These are phyloP conservation scores for Drosophila vallismaia DNA, from an alignment of 2,888 invertebrate species.

Conservation along the genomic window DNA sequence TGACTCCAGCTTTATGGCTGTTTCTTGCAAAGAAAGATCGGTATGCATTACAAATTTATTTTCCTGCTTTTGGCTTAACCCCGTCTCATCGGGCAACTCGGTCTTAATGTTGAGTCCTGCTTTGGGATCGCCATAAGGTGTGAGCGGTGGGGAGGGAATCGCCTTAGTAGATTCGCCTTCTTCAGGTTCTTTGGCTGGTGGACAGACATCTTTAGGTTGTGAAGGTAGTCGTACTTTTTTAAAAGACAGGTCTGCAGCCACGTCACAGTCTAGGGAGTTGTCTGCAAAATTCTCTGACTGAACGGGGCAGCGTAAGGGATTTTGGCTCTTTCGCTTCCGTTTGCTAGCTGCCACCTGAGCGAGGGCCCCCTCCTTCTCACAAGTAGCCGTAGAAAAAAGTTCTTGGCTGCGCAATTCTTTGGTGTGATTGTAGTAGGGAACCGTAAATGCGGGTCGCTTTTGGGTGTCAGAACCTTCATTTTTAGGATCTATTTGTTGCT, in stretches of 20 bases:
- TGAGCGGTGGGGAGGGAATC: slow-evolving; percentile 82
- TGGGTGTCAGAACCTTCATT: slow-evolving; percentile 58
- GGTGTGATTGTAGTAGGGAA: slow-evolving; percentile 87
- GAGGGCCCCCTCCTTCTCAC: slow-evolving; percentile 57
- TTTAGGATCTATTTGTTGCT: slow-evolving; percentile 80
- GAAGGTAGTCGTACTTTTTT: slow-evolving; percentile 64
- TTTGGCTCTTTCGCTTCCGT: slow-evolving; percentile 94
- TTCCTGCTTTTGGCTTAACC: neutral
- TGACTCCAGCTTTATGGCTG: slow-evolving; percentile 67
- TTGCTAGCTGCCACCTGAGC: slow-evolving; percentile 86
- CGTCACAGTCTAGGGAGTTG: slow-evolving; percentile 81
- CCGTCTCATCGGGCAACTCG: slow-evolving; percentile 44
- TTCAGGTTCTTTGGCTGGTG: slow-evolving; percentile 60
- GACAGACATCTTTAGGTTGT: slow-evolving; percentile 5
- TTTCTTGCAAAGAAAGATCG: slow-evolving; percentile 35
- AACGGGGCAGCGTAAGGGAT: slow-evolving; percentile 91
- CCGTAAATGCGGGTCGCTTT: slow-evolving; percentile 75
- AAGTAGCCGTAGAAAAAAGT: slow-evolving; percentile 43
- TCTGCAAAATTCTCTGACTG: slow-evolving; percentile 82
- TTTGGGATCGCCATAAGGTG: slow-evolving; percentile 65
- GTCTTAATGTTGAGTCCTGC: slow-evolving; percentile 46
- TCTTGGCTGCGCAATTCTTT: slow-evolving; percentile 84
- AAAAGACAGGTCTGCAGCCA: slow-evolving; percentile 82
- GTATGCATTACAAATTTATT: neutral
- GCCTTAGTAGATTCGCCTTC: slow-evolving; percentile 80